These are phyloP conservation scores for Metallyticus violacea DNA, from an alignment of 2,888 invertebrate genomes.

Conservation along the genomic window DNA sequence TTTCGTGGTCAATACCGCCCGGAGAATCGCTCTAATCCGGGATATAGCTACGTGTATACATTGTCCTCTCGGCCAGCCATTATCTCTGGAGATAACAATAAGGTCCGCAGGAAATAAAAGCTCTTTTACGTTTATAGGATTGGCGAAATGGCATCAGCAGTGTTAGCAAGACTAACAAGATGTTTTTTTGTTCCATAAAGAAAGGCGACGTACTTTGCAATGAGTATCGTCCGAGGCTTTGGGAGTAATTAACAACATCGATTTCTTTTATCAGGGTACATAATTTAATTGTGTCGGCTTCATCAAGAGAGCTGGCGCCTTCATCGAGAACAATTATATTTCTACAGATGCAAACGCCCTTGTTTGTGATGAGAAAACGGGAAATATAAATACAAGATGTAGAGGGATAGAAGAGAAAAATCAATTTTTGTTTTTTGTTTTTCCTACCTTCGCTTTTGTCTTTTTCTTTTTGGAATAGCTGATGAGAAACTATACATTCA, in stretches of 20 bases:
- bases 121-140: neutral
- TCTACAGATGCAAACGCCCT: no score
- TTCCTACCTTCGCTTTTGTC: no score
- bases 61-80: neutral
- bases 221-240: neutral
- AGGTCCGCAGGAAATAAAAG: neutral
- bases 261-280: no score
- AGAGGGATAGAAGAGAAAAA: no score
- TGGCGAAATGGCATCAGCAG: neutral
- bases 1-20: neutral
- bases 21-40: neutral
- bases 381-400: no score
- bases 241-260: neutral
- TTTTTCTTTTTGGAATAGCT: no score
- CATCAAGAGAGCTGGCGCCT: no score
- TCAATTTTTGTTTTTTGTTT: no score
- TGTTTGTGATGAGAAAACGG: no score
- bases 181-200: neutral
- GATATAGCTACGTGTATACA: neutral
- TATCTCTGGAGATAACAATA: neutral
- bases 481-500: no score
- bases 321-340: no score
- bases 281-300: neutral
- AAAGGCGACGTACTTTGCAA: neutral
- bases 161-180: neutral